These are phyloP conservation scores for Caradrina kadenii DNA, from an alignment of 2,888 invertebrate genomes.

Conservation along the genomic window DNA sequence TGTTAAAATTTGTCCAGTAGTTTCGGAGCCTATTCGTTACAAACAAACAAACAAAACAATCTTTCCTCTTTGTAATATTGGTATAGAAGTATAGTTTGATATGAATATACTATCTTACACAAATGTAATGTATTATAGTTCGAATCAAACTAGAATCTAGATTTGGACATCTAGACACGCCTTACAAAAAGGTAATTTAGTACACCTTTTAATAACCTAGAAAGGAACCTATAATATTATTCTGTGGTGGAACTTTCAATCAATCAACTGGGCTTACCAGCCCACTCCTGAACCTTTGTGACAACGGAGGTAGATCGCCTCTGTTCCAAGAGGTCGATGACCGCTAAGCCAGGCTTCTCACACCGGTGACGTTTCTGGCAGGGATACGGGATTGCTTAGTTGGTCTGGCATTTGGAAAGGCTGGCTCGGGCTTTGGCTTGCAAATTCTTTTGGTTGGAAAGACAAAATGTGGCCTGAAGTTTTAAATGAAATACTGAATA, in stretches of 20 bases:
- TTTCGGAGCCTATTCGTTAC: too few species aligned
- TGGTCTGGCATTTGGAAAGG: neutral
- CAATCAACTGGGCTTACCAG: constrained; percentile 28
- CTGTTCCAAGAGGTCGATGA: constrained; percentile 27
- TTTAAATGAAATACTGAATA: too few species aligned
- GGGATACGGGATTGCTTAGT: neutral
- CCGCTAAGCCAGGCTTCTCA: constrained; percentile 26
- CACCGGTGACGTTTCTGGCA: constrained; percentile 8
- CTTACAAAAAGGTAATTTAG: neutral
- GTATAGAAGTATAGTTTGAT: too few species aligned
- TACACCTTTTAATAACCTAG: neutral
- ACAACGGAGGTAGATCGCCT: constrained; percentile 18
- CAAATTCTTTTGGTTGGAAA: too few species aligned
- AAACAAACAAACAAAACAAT: too few species aligned
- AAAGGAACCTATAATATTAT: neutral
- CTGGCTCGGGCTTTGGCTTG: neutral
- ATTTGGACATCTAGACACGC: neutral
- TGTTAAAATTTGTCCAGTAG: too few species aligned
- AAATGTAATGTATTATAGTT: too few species aligned
- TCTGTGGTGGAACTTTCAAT: constrained; percentile 13
- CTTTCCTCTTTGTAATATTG: too few species aligned
- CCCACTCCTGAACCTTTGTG: constrained; percentile 21
- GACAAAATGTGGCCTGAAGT: too few species aligned
- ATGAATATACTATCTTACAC: too few species aligned
- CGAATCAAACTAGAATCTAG: neutral